Percentiles rank a stretch among this genome's conserved stretches.
These are phyloP conservation scores for Volucella zonaria DNA, from an alignment of 2,888 invertebrate species.

Conservation along the genomic window DNA sequence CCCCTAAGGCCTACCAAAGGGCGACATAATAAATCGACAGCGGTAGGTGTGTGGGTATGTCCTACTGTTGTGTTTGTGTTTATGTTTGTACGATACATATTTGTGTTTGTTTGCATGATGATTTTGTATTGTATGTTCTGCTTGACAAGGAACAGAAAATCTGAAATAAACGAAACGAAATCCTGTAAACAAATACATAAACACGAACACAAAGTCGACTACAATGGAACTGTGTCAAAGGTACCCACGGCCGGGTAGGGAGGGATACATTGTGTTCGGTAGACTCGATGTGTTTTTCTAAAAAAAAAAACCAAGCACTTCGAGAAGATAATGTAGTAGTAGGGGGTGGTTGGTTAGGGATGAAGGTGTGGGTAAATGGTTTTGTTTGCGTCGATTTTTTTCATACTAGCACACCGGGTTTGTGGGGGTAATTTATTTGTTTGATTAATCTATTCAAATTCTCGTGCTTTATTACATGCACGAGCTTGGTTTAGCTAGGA, in stretches of 20 bases:
- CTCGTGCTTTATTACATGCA: background rate
- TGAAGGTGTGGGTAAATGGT: background rate
- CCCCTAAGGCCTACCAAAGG: constrained; percentile 19
- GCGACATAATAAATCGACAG: constrained; percentile 30
- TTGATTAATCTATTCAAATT: constrained; percentile 19
- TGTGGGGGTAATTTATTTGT: constrained; percentile 35
- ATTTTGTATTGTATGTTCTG: constrained; percentile 59
- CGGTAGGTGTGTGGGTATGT: background rate
- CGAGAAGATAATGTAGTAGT: background rate
- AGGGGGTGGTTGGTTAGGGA: background rate
- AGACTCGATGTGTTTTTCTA: background rate
- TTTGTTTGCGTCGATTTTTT: constrained; percentile 5
- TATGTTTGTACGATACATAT: constrained; percentile 22
- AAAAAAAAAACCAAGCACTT: background rate
- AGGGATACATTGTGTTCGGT: background rate
- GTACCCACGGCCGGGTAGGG: background rate
- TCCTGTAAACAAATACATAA: constrained; percentile 30
- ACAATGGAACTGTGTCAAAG: constrained; percentile 1
- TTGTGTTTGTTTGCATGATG: constrained; percentile 46
- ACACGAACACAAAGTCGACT: background rate
- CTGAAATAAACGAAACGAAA: background rate
- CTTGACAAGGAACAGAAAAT: constrained; percentile 23
- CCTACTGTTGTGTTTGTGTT: too few species aligned
- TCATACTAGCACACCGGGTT: constrained; percentile 12
- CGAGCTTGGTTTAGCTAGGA: background rate